Base-by-base conservation (phyloP, 2,113 vertebrate genomes). In the Hyla sarda region DNA sequence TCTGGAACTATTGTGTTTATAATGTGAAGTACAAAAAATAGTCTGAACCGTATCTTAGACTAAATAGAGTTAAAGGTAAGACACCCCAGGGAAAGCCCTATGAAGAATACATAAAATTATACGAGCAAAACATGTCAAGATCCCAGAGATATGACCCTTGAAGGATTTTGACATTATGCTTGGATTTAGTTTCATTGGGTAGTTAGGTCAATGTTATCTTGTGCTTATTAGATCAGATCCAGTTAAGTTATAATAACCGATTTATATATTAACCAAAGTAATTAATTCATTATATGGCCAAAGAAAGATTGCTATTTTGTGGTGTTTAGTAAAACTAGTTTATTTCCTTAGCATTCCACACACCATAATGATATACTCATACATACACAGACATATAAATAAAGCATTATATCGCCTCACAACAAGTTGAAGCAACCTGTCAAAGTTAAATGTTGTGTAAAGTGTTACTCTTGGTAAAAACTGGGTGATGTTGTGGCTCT, bases 231-330 rank as follows among this genome's bases (percentile, higher is more conserved):
- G 47, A 48, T 47, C 41, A 47, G 72, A 74, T 74, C 14, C 8
- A 47, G 23, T 23, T 13, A 12, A 45, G 71, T 23, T 13, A 69
- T 69, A 69, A 69, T 69, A 69, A 45, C 34, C n/a, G 21, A 25
- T 74, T 74, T 74, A 74, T 74, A 48, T 28, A 48, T 74, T 48
- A 74, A 48, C 41, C 72, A 73, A 73, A 11, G 37, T 45, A 11
- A n/a, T n/a, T 45, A 73, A 34, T n/a, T 73, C 71, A 73, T 23
- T 37, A 41, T 72, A 72, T 72, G 34, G 32, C 34, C 34, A n/a
- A 11, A 37, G 41, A 72, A 19, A 16, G 32, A 14, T 3, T n/a
- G 23, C 37, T 45, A 25, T 1, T 45, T 41, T 73, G 9, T 73
- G 37, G 6, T n/a, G n/a, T 72, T 23, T 2, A 12, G 21, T 7